These are phyloP conservation scores for Ploceus nigricollis DNA, from an alignment of 2,113 vertebrate species.

Conservation along the genomic window DNA sequence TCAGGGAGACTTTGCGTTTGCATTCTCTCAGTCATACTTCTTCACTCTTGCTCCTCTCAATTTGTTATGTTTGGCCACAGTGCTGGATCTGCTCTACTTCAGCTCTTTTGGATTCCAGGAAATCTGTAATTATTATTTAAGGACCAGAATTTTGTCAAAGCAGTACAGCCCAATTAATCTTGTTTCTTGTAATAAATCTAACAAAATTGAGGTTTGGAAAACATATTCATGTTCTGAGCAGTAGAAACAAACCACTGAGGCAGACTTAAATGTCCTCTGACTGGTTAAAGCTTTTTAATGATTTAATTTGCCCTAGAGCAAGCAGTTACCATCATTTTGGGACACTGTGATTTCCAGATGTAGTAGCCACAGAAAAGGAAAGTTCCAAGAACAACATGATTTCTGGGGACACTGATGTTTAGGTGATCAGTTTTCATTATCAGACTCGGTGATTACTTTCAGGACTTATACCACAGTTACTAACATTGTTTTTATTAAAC, in stretches of 20 bases:
- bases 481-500: conserved; percentile 4
- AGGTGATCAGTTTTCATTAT: background rate
- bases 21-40: background rate
- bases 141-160: background rate
- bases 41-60: background rate
- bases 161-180: background rate
- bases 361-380: background rate
- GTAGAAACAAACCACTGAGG: background rate
- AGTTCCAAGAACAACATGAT: conserved; percentile 13
- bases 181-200: conserved; percentile 29
- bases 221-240: background rate
- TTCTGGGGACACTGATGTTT: background rate
- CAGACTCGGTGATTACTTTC: background rate
- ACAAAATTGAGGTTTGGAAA: conserved; percentile 26
- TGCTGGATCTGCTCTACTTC: background rate
- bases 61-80: conserved; percentile 41
- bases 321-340: background rate
- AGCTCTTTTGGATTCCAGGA: background rate
- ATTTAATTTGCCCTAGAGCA: background rate
- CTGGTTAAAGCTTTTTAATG: conserved; percentile 8
- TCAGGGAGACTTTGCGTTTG: background rate
- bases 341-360: conserved; percentile 6
- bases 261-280: background rate
- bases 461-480: background rate
- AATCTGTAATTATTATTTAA: conserved; percentile 21